Percentiles rank a stretch among this genome's conserved stretches.
phyloP scores from a whole-genome alignment of 2,888 invertebrate species.

The Pyrocoelia pectoralis region DNA sequence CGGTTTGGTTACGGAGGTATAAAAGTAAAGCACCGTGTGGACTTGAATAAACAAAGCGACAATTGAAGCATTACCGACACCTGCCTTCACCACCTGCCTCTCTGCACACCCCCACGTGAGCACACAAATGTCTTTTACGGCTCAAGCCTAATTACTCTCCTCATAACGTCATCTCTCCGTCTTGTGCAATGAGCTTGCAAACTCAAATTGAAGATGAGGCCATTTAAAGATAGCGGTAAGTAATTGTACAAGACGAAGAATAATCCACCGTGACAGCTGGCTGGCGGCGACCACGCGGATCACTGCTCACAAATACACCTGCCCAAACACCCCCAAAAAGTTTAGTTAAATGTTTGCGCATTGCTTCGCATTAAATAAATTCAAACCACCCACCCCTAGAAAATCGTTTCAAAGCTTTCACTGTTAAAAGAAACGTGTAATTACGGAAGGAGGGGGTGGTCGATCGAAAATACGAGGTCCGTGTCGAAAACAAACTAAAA shows the following conservation, averaged over 20 bases:
- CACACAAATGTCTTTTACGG: neutral
- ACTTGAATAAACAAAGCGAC: conserved; percentile 42
- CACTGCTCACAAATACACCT: conserved; percentile 58
- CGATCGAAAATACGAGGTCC: too few relatives aligned
- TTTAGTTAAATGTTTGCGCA: conserved; percentile 19
- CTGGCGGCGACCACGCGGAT: conserved; percentile 56
- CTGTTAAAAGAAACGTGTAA: too few relatives aligned
- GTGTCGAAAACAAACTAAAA: too few relatives aligned
- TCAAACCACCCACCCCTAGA: neutral
- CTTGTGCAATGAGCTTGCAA: neutral
- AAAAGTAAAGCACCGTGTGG: conserved; percentile 44
- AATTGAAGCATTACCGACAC: conserved; percentile 46
- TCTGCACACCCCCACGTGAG: neutral
- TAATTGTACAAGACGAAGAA: neutral
- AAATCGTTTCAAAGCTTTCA: too few relatives aligned
- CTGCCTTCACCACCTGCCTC: conserved; percentile 39
- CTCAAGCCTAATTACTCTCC: neutral
- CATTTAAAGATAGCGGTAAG: neutral
- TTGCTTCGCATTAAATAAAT: conserved; percentile 26
- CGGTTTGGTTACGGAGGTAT: conserved; percentile 32
- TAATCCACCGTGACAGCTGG: conserved; percentile 53
- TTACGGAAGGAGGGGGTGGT: too few relatives aligned
- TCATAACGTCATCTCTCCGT: too few relatives aligned
- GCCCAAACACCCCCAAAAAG: conserved; percentile 51
- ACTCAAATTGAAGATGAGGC: neutral